These are phyloP conservation scores for Brachionichthys hirsutus DNA, from an alignment of 2,113 vertebrate genomes.

Conservation along the genomic window DNA sequence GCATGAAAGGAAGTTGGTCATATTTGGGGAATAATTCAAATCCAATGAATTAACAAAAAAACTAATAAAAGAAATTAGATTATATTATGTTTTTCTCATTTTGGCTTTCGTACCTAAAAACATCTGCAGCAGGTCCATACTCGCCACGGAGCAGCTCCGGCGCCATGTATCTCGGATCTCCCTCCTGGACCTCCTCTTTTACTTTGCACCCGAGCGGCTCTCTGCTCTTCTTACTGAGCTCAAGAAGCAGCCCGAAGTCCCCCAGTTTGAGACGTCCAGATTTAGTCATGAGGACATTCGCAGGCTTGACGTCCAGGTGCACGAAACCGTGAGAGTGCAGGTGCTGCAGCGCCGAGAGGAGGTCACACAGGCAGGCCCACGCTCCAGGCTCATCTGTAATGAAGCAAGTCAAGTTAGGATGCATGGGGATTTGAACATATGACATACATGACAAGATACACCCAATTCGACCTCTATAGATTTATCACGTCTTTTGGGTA, in stretches of 20 bases:
- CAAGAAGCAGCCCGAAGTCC: constrained; percentile 87
- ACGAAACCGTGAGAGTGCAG: constrained; percentile 81
- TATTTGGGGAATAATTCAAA: background rate
- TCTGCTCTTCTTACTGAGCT: constrained; percentile 53
- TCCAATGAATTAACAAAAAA: background rate
- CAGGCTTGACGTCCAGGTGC: constrained; percentile 89
- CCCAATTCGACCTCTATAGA: background rate
- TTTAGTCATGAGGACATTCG: constrained; percentile 85
- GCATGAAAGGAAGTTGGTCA: constrained; percentile 1
- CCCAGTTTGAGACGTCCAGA: constrained; percentile 86
- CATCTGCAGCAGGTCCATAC: constrained; percentile 84
- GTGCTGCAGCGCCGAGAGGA: constrained; percentile 83
- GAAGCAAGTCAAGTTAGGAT: background rate
- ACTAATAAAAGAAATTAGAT: no score
- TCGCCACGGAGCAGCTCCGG: constrained; percentile 85
- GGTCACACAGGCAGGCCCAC: constrained; percentile 85
- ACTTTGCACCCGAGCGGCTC: constrained; percentile 44
- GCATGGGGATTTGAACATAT: background rate
- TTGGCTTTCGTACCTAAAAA: constrained; percentile 82
- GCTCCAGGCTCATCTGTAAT: constrained; percentile 76
- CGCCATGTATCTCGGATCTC: constrained; percentile 91
- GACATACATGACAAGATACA: background rate
- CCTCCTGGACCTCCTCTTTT: constrained; percentile 81
- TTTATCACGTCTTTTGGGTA: background rate
- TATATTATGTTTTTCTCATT: background rate